Evolutionary conservation across 2,113 vertebrate species (phyloP).

Genomic region (Rhineura floridana): DNA sequence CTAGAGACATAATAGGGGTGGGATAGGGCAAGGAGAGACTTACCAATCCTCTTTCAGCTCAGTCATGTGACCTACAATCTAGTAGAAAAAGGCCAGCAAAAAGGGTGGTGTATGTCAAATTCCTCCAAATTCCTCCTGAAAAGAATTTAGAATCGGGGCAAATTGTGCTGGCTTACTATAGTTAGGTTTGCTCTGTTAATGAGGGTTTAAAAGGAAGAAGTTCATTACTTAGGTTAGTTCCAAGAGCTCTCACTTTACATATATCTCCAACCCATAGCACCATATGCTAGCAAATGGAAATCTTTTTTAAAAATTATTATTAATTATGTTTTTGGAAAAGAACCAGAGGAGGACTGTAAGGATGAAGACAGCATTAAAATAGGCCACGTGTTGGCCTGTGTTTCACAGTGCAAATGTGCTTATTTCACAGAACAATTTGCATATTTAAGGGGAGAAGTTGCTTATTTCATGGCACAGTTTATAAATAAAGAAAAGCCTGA

Average conservation of each 20-base stretch:
- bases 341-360: background rate
- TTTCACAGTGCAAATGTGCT: constrained; percentile 31
- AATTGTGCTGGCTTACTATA: too few species aligned
- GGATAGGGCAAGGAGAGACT: too few species aligned
- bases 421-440: constrained; percentile 33
- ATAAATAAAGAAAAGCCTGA: constrained; percentile 30
- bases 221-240: background rate
- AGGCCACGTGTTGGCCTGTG: constrained; percentile 16
- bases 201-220: constrained; percentile 9
- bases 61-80: too few species aligned
- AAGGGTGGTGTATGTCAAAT: too few species aligned
- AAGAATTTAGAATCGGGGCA: too few species aligned
- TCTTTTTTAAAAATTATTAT: constrained; percentile 12
- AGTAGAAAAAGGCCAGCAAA: too few species aligned
- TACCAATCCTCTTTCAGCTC: too few species aligned
- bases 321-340: constrained; percentile 4
- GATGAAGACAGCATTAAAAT: background rate
- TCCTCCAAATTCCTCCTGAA: too few species aligned
- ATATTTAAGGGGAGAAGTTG: constrained; percentile 17
- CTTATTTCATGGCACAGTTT: constrained; percentile 28
- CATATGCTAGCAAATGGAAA: constrained; percentile 15
- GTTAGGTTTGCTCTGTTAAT: background rate
- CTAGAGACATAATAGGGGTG: too few species aligned
- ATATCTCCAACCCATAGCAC: background rate
- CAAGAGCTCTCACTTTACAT: background rate